Evolutionary conservation across 2,113 vertebrate genomes (phyloP).

Genomic region (Polypterus bichir): DNA sequence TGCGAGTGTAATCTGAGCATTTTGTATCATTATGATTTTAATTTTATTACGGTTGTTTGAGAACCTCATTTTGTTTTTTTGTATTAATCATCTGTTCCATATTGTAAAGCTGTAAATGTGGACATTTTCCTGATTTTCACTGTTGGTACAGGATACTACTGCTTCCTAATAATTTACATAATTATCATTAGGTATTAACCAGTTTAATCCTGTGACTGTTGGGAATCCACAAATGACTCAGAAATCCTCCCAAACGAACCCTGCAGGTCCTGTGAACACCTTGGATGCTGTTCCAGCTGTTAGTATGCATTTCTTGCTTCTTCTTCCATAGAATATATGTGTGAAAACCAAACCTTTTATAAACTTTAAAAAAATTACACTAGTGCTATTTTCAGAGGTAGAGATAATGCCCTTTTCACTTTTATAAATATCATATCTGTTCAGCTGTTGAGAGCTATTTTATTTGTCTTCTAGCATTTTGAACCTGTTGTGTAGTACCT

Average conservation of each 20-base stretch:
- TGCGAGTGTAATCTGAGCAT: neutral
- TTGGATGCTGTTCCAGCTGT: constrained; percentile 77
- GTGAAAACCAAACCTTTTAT: neutral
- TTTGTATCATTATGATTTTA: constrained; percentile 2
- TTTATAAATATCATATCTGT: neutral
- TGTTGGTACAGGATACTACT: too few relatives aligned
- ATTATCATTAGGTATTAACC: constrained; percentile 70
- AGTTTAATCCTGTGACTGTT: constrained; percentile 84
- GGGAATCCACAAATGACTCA: constrained; percentile 84
- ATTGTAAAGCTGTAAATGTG: constrained; percentile 12
- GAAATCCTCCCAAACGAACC: constrained; percentile 82
- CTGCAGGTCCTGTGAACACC: constrained; percentile 78
- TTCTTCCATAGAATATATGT: constrained; percentile 1
- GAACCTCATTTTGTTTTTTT: constrained; percentile 30
- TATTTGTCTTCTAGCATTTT: neutral
- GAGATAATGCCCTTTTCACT: neutral
- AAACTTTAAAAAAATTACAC: constrained; percentile 5
- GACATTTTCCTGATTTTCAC: neutral
- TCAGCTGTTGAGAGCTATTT: neutral
- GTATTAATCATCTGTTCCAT: constrained; percentile 18
- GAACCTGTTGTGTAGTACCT: neutral
- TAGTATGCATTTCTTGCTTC: constrained; percentile 27
- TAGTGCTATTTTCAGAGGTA: neutral
- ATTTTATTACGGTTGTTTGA: constrained; percentile 3
- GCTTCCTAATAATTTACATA: too few relatives aligned